Conservation (phyloP, 2,113 vertebrate species). For the Petrocephalus microphthalmus region DNA sequence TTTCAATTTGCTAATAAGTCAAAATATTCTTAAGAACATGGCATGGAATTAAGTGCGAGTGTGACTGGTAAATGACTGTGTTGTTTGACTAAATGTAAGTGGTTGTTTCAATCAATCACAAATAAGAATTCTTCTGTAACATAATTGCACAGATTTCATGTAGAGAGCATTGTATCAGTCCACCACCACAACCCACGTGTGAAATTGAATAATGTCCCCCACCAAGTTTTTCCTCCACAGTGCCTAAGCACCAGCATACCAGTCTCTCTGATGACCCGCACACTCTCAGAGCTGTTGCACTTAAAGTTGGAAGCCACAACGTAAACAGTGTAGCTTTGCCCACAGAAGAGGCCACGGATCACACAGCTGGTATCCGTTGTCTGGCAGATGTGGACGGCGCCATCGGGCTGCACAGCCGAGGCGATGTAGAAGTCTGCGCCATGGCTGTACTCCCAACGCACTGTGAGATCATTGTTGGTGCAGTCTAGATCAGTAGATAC, state of each 20-base stretch:
- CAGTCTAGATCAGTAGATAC: conserved; percentile 51
- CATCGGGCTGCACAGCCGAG: conserved; percentile 36
- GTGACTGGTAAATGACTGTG: not conserved
- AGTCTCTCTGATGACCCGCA: conserved; percentile 47
- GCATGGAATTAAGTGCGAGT: not conserved
- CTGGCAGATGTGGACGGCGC: conserved; percentile 45
- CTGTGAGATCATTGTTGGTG: conserved; percentile 38
- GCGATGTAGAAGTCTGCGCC: conserved; percentile 52
- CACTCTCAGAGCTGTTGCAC: conserved; percentile 63
- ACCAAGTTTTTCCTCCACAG: not conserved
- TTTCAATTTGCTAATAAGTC: not conserved
- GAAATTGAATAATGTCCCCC: not conserved
- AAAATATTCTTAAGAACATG: not conserved
- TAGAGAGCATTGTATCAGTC: not conserved
- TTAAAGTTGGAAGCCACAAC: conserved; percentile 52
- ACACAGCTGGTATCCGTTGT: conserved; percentile 37
- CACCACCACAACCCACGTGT: not conserved
- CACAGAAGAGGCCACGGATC: conserved; percentile 53
- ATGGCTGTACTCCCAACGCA: conserved; percentile 45
- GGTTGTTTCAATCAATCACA: not conserved
- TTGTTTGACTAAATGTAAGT: not conserved
- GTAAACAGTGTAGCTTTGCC: conserved; percentile 48
- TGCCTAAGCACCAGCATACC: conserved; percentile 42
- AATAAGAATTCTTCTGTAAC: not conserved
- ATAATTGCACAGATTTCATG: not conserved